Evolutionary conservation across 2,888 invertebrate species (phyloP).

Genomic region (Tanypteryx hageni): DNA sequence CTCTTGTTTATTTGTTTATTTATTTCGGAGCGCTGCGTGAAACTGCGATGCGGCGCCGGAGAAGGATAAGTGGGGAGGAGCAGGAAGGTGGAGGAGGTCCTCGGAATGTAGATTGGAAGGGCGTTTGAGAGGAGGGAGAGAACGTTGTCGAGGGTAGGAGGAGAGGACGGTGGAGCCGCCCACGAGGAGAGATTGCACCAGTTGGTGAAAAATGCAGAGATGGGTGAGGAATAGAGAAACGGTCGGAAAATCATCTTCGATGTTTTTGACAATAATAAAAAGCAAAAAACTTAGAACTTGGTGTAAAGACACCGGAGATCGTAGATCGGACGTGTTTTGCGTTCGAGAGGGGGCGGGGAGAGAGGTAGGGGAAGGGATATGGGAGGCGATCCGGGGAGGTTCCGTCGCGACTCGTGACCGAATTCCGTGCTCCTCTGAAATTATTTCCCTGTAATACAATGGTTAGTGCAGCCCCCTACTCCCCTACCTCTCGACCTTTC

Average conservation of each 20-base stretch:
- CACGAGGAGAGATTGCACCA: too few species aligned
- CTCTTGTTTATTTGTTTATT: constrained; percentile 61
- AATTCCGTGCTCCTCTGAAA: neutral
- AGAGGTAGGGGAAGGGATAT: neutral
- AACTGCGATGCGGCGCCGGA: constrained; percentile 53
- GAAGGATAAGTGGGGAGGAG: constrained; percentile 24
- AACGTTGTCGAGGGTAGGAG: too few species aligned
- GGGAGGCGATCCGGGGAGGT: neutral
- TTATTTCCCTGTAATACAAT: constrained; percentile 20
- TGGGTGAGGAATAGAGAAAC: neutral
- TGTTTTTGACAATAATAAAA: neutral
- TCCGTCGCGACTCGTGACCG: neutral
- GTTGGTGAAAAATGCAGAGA: too few species aligned
- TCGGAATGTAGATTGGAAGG: neutral
- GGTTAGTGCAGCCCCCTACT: neutral
- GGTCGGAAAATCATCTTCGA: neutral
- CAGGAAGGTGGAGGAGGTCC: neutral
- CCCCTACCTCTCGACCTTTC: neutral
- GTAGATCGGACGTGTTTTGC: too few species aligned
- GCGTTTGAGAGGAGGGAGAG: neutral
- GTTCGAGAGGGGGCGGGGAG: neutral
- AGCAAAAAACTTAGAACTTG: too few species aligned
- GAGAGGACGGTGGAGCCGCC: too few species aligned
- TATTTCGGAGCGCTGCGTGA: constrained; percentile 49
- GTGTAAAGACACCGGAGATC: neutral